Base-by-base conservation (phyloP, 2,888 invertebrate species). In the Acronicta aceris region DNA sequence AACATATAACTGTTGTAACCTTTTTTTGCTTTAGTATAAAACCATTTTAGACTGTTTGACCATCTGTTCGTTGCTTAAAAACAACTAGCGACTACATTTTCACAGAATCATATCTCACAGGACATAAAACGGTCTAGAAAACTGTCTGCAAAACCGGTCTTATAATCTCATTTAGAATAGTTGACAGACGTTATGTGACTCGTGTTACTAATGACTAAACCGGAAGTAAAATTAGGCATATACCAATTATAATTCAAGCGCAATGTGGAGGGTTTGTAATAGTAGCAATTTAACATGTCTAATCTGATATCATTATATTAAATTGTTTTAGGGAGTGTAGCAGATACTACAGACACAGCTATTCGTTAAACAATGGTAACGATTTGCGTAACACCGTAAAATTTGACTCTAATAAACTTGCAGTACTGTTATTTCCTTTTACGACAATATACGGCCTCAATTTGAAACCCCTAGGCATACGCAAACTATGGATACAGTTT, bases 361-460 rank as follows among this genome's bases (percentile, higher is more conserved):
- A 40, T 47, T 27, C 7, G 50, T 42, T n/a, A n/a, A n/a, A 42
- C 33, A 54, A 43, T 51, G 7, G 9, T 59, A 42, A n/a, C 25
- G 15, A 33, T 68, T 65, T 63, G 42, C 41, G 56, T 49, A 71
- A 65, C 38, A 2, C 21, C 17, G 50, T 43, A 41, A 59, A 56
- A 59, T 51, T 47, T 13, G 41, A 30, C 47, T 60, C 63, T 47
- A 60, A 42, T 30, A 41, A 9, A 27, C 41, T 50, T 59, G 51
- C 40, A 51, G 42, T 58, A 45, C 16, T 71, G 59, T 65, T 74
- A 74, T 74, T 74, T 71, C 75, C 74, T 68, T 74, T 63, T 63
- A 68, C 33, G 63, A 41, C 43, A 57, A 33, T 60, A 47, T 42
- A 40, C 53, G 56, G 52, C 68, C 63, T 61, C 43, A 65, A 63